Conservation (phyloP, 2,113 vertebrate genomes). For the Oncorhynchus nerka region DNA sequence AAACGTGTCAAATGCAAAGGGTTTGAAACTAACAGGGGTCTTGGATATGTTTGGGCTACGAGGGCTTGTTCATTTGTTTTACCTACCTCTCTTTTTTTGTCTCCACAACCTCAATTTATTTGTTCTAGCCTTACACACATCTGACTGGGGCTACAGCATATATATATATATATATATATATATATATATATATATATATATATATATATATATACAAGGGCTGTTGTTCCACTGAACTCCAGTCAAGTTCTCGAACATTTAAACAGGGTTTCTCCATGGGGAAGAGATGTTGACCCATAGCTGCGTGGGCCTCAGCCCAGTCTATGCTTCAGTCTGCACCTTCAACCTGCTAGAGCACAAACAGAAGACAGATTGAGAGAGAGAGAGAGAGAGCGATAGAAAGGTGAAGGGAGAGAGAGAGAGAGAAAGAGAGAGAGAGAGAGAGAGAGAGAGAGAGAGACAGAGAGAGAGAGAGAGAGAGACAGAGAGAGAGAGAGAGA, state of each 20-base stretch:
- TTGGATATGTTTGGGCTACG: constrained; percentile 61
- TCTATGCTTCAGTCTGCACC: neutral
- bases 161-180: neutral
- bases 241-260: constrained; percentile 44
- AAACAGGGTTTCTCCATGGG: constrained; percentile 41
- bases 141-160: constrained; percentile 40
- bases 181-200: constrained; percentile 33
- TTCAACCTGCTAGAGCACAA: constrained; percentile 7
- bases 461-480: neutral
- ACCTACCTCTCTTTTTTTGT: constrained; percentile 49
- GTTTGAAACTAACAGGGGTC: constrained; percentile 52
- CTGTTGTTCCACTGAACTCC: constrained; percentile 51
- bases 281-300: constrained; percentile 58
- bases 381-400: neutral
- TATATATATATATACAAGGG: constrained; percentile 48
- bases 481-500: neutral
- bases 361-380: constrained; percentile 7
- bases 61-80: constrained; percentile 66
- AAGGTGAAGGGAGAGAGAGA: constrained; percentile 2
- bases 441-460: rapidly evolving
- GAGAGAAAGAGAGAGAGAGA: constrained; percentile 21
- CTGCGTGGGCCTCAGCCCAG: constrained; percentile 6
- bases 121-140: constrained; percentile 48
- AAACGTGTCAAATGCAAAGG: constrained; percentile 41
- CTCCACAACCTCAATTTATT: constrained; percentile 57